phyloP scores from a whole-genome alignment of 2,113 vertebrate species.

The Campylomormyrus numenius region DNA sequence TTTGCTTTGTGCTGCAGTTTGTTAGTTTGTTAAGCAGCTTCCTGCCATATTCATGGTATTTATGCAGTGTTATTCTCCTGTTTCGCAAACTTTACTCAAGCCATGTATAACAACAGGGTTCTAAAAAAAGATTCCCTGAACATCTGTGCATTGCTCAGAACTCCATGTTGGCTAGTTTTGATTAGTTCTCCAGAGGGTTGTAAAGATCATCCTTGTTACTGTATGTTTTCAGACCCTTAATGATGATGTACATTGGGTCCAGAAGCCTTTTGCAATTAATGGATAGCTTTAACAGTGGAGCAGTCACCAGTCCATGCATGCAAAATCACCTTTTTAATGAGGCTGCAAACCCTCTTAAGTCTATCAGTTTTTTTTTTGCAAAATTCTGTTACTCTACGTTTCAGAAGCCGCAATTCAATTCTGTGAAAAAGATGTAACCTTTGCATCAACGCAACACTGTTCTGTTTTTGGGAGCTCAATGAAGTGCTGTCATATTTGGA shows the following conservation, averaged over 20 bases:
- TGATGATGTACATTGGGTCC: not conserved
- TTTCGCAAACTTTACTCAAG: not conserved
- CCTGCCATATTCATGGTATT: not conserved
- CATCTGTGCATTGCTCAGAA: not conserved
- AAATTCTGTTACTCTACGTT: not conserved
- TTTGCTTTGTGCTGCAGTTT: not conserved
- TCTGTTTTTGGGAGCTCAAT: not conserved
- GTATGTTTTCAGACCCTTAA: not conserved
- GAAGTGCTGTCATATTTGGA: not conserved
- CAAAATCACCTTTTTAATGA: slow-evolving; percentile 10
- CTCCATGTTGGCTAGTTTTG: not conserved
- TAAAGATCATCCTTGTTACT: slow-evolving; percentile 1
- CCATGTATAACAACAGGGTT: not conserved
- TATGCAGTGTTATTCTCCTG: not conserved
- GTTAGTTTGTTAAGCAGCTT: not conserved
- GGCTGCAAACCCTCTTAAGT: not conserved
- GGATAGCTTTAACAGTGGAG: not conserved
- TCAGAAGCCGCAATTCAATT: not conserved
- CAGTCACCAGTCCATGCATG: not conserved
- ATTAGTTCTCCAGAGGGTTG: slow-evolving; percentile 6
- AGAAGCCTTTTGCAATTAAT: not conserved
- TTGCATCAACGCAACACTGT: not conserved
- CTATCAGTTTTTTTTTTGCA: not conserved
- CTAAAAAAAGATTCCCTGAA: not conserved
- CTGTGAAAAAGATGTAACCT: not conserved